A percentile compares a stretch with the other conserved stretches of the same genome.
Evolutionary conservation across 2,888 invertebrate genomes (phyloP).

Genomic region (Lysandra bellargus): DNA sequence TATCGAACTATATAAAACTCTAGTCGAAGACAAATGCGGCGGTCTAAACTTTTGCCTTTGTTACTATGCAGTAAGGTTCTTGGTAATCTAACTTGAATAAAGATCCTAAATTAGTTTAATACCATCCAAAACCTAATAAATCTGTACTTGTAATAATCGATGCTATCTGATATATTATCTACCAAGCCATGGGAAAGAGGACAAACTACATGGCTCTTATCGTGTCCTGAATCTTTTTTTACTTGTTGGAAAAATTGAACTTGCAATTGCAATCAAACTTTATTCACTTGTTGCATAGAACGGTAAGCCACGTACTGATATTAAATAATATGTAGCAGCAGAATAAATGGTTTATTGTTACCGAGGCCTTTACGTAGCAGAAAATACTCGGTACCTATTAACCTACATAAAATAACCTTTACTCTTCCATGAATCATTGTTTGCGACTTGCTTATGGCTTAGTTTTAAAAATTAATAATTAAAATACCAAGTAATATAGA

Average conservation of each 20-base stretch:
- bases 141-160: neutral
- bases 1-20: no score
- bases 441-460: neutral
- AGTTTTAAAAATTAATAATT: neutral
- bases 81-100: no score
- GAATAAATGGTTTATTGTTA: neutral
- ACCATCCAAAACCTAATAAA: neutral
- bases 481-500: neutral
- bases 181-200: neutral
- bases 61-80: no score
- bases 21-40: no score
- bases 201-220: neutral
- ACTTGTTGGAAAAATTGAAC: neutral
- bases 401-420: conserved; percentile 2
- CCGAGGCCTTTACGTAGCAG: neutral
- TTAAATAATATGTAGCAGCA: neutral
- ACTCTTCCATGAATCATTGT: neutral
- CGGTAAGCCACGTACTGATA: neutral
- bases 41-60: no score
- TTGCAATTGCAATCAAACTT: neutral
- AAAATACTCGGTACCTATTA: neutral
- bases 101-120: neutral
- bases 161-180: neutral
- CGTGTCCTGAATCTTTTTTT: neutral
- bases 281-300: neutral